Conservation (phyloP, 2,113 vertebrate genomes). For the Pagrus major region DNA sequence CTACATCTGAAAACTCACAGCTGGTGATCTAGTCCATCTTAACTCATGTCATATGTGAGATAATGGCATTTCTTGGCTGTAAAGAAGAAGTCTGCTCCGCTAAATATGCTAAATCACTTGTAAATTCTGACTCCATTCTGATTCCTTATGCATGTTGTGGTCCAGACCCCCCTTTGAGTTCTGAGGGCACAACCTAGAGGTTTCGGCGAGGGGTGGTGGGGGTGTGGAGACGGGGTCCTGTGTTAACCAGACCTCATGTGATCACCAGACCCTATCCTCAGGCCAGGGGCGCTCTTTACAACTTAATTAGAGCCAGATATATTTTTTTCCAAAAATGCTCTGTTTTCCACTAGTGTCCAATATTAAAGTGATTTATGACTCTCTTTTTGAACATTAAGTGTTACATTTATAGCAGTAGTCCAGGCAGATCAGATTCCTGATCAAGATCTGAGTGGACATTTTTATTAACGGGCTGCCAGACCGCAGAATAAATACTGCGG, state of each 20-base stretch:
- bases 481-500: constrained; percentile 76
- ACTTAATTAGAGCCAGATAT: constrained; percentile 84
- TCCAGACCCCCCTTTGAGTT: constrained; percentile 33
- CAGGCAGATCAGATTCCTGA: constrained; percentile 77
- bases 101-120: constrained; percentile 13
- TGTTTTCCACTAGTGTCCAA: constrained; percentile 64
- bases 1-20: constrained; percentile 54
- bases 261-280: constrained; percentile 74
- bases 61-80: constrained; percentile 36
- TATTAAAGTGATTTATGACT: constrained; percentile 82
- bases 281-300: constrained; percentile 62
- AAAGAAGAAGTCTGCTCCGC: constrained; percentile 8
- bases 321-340: constrained; percentile 60
- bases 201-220: constrained; percentile 8
- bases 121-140: constrained; percentile 33
- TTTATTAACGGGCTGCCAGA: constrained; percentile 80
- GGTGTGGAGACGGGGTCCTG: constrained; percentile 18
- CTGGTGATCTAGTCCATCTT: constrained; percentile 66
- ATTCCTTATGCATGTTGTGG: constrained; percentile 12
- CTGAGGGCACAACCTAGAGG: constrained; percentile 42
- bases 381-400: constrained; percentile 81
- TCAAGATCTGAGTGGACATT: constrained; percentile 76
- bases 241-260: constrained; percentile 69
- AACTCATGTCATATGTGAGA: constrained; percentile 43
- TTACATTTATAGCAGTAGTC: constrained; percentile 78